These are phyloP conservation scores for Aphelocoma coerulescens DNA, from an alignment of 2,113 vertebrate genomes.

Conservation along the genomic window DNA sequence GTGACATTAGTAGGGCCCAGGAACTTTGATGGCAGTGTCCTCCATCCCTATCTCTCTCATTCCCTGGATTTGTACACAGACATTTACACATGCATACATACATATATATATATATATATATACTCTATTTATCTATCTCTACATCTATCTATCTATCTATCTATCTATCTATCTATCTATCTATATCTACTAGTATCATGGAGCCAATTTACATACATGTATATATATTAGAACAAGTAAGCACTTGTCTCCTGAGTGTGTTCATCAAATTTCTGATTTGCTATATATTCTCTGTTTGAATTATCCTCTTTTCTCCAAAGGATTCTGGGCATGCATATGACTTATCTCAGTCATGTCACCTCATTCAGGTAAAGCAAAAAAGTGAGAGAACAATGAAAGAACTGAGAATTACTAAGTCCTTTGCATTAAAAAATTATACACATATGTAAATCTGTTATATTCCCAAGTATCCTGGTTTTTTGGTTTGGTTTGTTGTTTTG, in stretches of 20 bases:
- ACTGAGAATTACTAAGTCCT: not conserved
- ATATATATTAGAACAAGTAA: not conserved
- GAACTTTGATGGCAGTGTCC: not conserved
- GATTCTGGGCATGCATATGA: not conserved
- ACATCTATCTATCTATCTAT: no score
- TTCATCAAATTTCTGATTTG: not conserved
- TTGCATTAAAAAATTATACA: not conserved
- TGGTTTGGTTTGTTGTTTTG: not conserved
- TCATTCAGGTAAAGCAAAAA: not conserved
- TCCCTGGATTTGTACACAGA: not conserved
- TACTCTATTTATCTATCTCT: no score
- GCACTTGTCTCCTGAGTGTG: not conserved
- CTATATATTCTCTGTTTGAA: not conserved
- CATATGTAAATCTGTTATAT: not conserved
- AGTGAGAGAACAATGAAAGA: not conserved
- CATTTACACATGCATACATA: not conserved
- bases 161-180: no score
- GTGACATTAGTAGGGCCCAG: no score
- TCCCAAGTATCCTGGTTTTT: not conserved
- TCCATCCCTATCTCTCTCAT: not conserved
- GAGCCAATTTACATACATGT: not conserved
- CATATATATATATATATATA: accelerated
- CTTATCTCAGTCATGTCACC: not conserved
- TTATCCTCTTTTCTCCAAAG: not conserved
- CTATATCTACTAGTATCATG: not conserved